These are phyloP conservation scores for Serinus canaria DNA, from an alignment of 2,113 vertebrate genomes.

Conservation along the genomic window DNA sequence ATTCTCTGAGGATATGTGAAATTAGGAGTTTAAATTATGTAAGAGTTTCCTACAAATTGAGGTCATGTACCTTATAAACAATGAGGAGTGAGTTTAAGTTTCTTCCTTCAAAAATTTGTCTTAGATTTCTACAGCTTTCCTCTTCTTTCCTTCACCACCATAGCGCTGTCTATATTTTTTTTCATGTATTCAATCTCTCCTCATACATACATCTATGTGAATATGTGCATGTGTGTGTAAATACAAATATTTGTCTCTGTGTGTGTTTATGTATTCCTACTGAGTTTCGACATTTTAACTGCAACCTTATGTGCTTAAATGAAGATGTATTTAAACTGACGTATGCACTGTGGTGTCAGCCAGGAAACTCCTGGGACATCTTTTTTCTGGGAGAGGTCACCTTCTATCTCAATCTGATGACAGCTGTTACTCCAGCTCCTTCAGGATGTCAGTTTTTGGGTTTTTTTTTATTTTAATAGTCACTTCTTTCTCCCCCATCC, in stretches of 20 bases:
- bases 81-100: not conserved
- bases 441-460: not conserved
- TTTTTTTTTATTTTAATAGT: not conserved
- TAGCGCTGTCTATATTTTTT: not conserved
- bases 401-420: not conserved
- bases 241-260: not conserved
- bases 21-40: slow-evolving; percentile 4
- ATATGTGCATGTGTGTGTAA: not conserved
- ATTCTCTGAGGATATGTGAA: not conserved
- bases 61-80: not conserved
- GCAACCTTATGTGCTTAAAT: not conserved
- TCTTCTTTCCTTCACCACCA: not conserved
- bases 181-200: not conserved
- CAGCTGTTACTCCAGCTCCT: not conserved
- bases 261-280: not conserved
- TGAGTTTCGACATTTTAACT: not conserved
- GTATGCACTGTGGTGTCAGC: not conserved
- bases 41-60: not conserved
- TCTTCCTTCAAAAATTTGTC: not conserved
- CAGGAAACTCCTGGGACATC: not conserved
- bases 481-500: not conserved
- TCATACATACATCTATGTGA: not conserved
- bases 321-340: not conserved
- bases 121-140: not conserved
- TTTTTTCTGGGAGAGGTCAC: slow-evolving; percentile 1